Base-by-base conservation (phyloP, 2,797 vertebrate genomes). In the Neopelma chrysocephalum region DNA sequence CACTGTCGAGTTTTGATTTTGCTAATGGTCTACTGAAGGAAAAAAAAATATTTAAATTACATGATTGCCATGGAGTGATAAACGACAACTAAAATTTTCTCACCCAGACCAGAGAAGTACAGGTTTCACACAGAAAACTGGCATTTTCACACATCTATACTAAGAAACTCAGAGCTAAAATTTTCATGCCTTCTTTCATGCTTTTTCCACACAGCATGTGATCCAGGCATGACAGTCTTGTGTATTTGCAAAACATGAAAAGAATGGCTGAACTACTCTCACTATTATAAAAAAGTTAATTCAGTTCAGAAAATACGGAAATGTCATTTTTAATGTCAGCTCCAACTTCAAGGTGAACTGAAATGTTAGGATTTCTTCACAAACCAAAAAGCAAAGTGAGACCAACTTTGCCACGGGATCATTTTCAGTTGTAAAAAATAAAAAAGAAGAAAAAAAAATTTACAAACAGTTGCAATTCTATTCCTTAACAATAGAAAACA, bases 341-440 rank as follows among this genome's bases (percentile, higher is more conserved):
- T 50, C 42, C 19, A 64, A 40, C 50, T 69, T 0, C 0, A 1
- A 50, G 43, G 7, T 4, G 0, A 57, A n/a, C 5, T 34, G 32
- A 57, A 93, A 66, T 0, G 1, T n/a, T 6, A 32, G 5, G 18
- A 47, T 48, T 77, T 78, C 21, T 47, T 34, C 61, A n/a, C 11
- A 75, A 90, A 43, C 13, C 38, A 26, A 71, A 86, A 68, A 6
- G 2, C 21, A 11, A 43, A 79, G 26, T 7, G 32, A 87, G 18
- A 71, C 10, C 29, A 53, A 50, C 6, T 36, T 7, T 43, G 29
- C 40, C 11, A 53, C 1, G 0, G 11, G 12, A 71, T 16, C 19
- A 14, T 45, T 68, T 47, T 40, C 36, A 75, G 34, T 3, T 34
- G 32, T 8, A 20, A 36, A n/a, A 36, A 57, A 23, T 17, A 20